Base-by-base conservation (phyloP, 2,888 invertebrate species). In the Tineola bisselliella region DNA sequence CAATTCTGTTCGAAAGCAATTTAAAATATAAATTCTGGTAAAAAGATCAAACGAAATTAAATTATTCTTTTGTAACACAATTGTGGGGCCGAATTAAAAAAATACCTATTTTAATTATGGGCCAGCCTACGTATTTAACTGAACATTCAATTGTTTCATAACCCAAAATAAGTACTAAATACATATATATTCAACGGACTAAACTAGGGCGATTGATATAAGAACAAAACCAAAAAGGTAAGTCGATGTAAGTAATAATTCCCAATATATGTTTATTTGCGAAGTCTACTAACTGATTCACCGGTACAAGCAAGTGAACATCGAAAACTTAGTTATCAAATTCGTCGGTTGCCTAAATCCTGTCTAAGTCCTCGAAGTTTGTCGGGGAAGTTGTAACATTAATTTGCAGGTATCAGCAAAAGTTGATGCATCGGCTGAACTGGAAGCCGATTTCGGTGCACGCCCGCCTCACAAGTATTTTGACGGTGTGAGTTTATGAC, bases 341-440 rank as follows among this genome's bases (percentile, higher is more conserved):
- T 54, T 54, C 54, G 18, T 19, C n/a, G 54, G 54, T 25, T 18
- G 54, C 17, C 54, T 54, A 59, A 59, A 59, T 59, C 59, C 59
- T 43, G 59, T 19, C 59, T 43, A 59, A 59, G 59, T 59, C 59
- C 44, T 10, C 44, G 18, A 59, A 59, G 44, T 59, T 59, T 44
- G 13, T 33, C 38, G 44, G 15, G 38, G 44, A 59, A 59, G 59
- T 59, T 59, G 19, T 43, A 59, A 59, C 59, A 59, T 59, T 59
- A 59, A 59, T 59, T 59, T 59, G 59, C 59, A 59, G 59, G 59
- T 59, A 59, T 59, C 59, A 59, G 59, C 44, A 43, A 59, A 59
- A 59, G 38, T 59, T 59, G 59, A 59, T 59, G 44, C 59, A 59
- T 59, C 59, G 43, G 13, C 15, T 17, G 44, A 59, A 19, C 19